Evolutionary conservation across 2,888 invertebrate species (phyloP), one percentile per base, ranked within the genome.

Genomic region (Parelbella ahira): DNA sequence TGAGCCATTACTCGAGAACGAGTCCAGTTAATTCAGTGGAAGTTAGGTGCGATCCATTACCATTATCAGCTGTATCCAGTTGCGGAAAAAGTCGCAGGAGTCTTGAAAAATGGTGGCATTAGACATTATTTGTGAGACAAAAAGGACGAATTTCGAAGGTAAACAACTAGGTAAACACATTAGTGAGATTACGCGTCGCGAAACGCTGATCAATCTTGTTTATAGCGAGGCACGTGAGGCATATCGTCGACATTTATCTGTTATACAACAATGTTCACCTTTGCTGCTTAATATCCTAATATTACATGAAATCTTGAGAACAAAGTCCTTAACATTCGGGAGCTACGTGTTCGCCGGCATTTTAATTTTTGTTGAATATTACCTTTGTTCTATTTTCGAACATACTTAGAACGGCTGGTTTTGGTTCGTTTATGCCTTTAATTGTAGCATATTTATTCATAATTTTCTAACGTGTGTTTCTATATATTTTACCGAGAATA

Each of bases 121-220:
- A 72, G 69, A 65, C 65, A 58, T 68, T 63, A 60, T 65, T 59
- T 63, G 60, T 53, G 64, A 65, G 66, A 68, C 69, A 64, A 66
- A 60, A 63, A 60, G 62, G 60, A 56, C 56, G 53, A 20, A 27
- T 23, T 39, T 39, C 32, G 58, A 58, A 70, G 69, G 74, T 67
- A 71, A 72, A 67, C 74, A 33, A 21, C 32, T 32, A 72, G 68
- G 75, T 75, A 78, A 80, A 77, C 74, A 79, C 81, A 82, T 82
- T 79, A 82, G 70, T 46, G 57, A 63, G 70, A 80, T 80, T 77
- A 70, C 66, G 57, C 55, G 53, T 36, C 23, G 51, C 56, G 56
- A 52, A 56, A 58, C 55, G 51, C 44, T 60, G 63, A 75, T 76
- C 75, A 60, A 68, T 77, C 75, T 75, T 66, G 62, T 63, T 64